Evolutionary conservation across 2,888 invertebrate genomes (phyloP).

Genomic region (Odontocolon sp.): DNA sequence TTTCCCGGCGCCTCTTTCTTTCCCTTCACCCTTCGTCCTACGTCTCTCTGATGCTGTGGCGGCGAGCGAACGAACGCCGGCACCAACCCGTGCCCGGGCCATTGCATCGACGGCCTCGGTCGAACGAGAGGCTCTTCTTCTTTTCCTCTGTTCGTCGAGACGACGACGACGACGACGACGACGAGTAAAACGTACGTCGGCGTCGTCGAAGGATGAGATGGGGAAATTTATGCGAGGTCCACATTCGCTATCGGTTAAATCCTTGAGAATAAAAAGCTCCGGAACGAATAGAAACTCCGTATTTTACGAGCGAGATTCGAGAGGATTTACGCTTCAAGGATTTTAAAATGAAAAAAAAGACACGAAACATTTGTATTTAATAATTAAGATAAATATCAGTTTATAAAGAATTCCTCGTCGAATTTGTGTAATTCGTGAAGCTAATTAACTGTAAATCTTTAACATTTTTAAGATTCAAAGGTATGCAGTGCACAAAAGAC

Average conservation of each 20-base stretch:
- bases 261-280: background rate
- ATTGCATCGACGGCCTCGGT: slow-evolving; percentile 39
- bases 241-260: background rate
- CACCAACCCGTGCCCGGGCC: slow-evolving; percentile 20
- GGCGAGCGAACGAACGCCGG: slow-evolving; percentile 18
- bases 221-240: background rate
- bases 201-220: background rate
- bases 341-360: too few species aligned
- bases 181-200: background rate
- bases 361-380: too few species aligned
- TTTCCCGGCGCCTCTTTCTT: slow-evolving; percentile 43
- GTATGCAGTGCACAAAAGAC: slow-evolving; percentile 31
- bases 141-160: background rate
- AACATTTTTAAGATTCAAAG: background rate
- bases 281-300: background rate
- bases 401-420: background rate
- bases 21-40: slow-evolving; percentile 32
- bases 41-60: slow-evolving; percentile 4
- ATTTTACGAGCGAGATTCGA: too few species aligned
- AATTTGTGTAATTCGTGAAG: background rate
- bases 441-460: background rate
- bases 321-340: too few species aligned
- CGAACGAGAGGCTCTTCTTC: slow-evolving; percentile 29
- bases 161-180: background rate
- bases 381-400: too few species aligned